These are phyloP conservation scores for Tonatia bakeri DNA, from an alignment of 2,113 vertebrate species.

Conservation along the genomic window DNA sequence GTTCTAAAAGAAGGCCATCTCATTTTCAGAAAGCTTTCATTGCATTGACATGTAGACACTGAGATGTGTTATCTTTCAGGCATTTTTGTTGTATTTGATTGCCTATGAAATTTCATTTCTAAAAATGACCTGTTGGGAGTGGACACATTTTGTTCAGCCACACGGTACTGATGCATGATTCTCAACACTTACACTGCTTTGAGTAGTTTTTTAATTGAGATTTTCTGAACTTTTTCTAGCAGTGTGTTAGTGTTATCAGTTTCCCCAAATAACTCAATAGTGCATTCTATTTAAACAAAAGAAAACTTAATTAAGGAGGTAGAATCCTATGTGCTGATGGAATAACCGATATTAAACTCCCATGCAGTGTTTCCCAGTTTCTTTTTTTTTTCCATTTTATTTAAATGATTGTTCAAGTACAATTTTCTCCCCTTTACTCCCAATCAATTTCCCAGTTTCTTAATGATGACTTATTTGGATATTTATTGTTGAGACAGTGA, in stretches of 20 bases:
- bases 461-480: not conserved
- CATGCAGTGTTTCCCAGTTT: not conserved
- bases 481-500: not conserved
- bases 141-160: not conserved
- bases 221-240: slow-evolving; percentile 17
- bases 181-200: not conserved
- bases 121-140: slow-evolving; percentile 28
- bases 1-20: slow-evolving; percentile 70
- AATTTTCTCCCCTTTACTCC: too few relatives aligned
- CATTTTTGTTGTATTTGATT: slow-evolving; percentile 14
- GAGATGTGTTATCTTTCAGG: slow-evolving; percentile 5
- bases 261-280: not conserved
- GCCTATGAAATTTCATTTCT: slow-evolving; percentile 32
- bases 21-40: slow-evolving; percentile 49
- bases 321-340: not conserved
- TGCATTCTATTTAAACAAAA: slow-evolving; percentile 2
- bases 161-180: not conserved
- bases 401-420: too few relatives aligned
- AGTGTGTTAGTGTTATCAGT: not conserved
- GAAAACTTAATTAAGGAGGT: not conserved
- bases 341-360: not conserved
- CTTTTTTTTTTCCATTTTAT: too few relatives aligned
- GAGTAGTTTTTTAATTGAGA: not conserved
- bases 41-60: slow-evolving; percentile 22
- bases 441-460: not conserved